These are phyloP conservation scores for Psophia crepitans DNA, from an alignment of 2,113 vertebrate species.

Conservation along the genomic window DNA sequence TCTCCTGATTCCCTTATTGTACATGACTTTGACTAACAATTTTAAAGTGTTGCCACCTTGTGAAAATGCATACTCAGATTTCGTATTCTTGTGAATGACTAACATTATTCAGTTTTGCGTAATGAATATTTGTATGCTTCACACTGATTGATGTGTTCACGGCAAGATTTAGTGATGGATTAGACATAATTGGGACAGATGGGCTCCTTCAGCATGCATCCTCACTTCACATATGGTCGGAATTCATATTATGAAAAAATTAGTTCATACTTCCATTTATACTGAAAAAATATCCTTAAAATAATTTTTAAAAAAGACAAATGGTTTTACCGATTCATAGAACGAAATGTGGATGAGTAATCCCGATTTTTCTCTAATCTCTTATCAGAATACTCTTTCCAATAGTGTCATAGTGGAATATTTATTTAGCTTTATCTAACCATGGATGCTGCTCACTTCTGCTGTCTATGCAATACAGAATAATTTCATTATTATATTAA, in stretches of 20 bases:
- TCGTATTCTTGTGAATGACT: background rate
- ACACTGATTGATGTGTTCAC: background rate
- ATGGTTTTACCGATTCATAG: background rate
- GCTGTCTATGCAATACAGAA: background rate
- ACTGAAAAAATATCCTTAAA: background rate
- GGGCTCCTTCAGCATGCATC: background rate
- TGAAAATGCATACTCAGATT: background rate
- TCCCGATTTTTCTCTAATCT: background rate
- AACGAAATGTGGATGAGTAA: background rate
- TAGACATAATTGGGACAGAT: conserved; percentile 24
- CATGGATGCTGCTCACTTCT: background rate
- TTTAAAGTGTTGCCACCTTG: background rate
- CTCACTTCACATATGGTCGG: background rate
- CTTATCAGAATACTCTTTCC: background rate
- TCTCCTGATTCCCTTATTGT: background rate
- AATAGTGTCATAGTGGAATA: background rate
- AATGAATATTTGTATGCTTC: background rate
- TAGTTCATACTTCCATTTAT: background rate
- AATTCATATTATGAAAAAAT: conserved; percentile 9
- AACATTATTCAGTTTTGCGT: background rate
- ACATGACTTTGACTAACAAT: background rate
- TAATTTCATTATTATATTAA: background rate
- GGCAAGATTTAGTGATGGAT: background rate
- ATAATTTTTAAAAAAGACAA: background rate
- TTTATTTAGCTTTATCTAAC: background rate